Base-by-base conservation (phyloP, 2,113 vertebrate species). In the Mobula birostris region DNA sequence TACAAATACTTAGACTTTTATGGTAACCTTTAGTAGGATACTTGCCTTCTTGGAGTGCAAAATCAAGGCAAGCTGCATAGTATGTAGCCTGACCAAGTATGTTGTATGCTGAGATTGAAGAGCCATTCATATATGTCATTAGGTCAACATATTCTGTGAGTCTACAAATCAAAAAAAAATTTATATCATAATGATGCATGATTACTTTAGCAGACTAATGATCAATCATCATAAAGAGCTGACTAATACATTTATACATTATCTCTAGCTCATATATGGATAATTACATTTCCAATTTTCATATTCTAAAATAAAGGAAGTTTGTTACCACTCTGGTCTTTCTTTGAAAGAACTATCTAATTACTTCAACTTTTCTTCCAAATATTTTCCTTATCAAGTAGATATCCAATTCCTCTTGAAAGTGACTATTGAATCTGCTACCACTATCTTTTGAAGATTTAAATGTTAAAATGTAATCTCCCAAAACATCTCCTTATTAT, bases 51-150 rank as follows among this genome's bases (percentile, higher is more conserved):
- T 93, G 91, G 72, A 93, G 91, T 7, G 40, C 48, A 93, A 93
- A 29, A 93, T 93, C 91, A 1, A 93, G 68, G n/a, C 91, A 93
- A 48, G 91, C 91, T 74, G 91, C 36, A 74, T 93, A 93, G 32
- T 56, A 93, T 93, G 91, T 29, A 48, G 91, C 91, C 19, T 93
- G 91, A 7, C 91, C 91, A 74, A 93, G 68, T 48, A 93, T 74
- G 40, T 76, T 93, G 68, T 93, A 36, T 6, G 36, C 68, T 74
- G 68, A 74, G 70, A 76, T 68, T 76, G 91, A 74, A 74, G 74
- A 93, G 8, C 74, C 70, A 24, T 48, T 93, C 91, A 93, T 56
- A 74, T 56, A 93, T 74, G 40, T 27, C 70, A 74, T 74, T 24
- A 93, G 19, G 19, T 93, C 70, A 93, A 93, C 66, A 74, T 93